A percentile compares a stretch with the other conserved stretches of the same genome.
Conservation (phyloP, 2,888 invertebrate species). For the Lasioglossum villosulum region DNA sequence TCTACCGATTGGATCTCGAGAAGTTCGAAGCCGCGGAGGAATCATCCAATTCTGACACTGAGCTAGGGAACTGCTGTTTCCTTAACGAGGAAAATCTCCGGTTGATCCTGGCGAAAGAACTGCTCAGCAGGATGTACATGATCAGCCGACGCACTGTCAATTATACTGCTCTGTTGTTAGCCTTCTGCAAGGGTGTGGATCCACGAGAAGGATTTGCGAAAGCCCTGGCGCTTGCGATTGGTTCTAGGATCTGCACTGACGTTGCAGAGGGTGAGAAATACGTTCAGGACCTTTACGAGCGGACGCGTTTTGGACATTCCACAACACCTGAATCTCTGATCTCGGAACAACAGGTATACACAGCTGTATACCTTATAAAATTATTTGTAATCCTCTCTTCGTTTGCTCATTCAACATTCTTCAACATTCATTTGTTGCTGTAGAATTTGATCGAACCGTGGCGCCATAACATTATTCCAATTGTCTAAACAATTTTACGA, state of each 20-base stretch:
- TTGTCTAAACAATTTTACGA: no score
- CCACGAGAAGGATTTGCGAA: conserved; percentile 86
- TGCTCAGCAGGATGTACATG: conserved; percentile 87
- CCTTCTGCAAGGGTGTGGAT: conserved; percentile 87
- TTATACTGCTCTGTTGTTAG: conserved; percentile 88
- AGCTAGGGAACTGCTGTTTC: background rate
- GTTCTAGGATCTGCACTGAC: conserved; percentile 86
- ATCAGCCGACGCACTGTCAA: conserved; percentile 85
- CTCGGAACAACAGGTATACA: background rate
- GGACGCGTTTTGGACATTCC: conserved; percentile 25
- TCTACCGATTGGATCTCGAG: background rate
- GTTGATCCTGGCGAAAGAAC: conserved; percentile 85
- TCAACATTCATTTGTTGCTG: no score
- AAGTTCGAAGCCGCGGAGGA: background rate
- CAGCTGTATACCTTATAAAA: no score
- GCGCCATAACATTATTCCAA: no score
- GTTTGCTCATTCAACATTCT: no score
- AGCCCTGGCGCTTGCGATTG: conserved; percentile 86
- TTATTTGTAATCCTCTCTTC: no score
- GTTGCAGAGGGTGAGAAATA: conserved; percentile 85
- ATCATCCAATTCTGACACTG: background rate
- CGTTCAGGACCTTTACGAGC: conserved; percentile 83
- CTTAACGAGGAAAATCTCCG: conserved; percentile 26
- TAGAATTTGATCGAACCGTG: no score
- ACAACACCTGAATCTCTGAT: background rate